Evolutionary conservation across 2,888 invertebrate genomes (phyloP), one percentile per base, ranked within the genome.

Genomic region (Acanthoscelides obtectus): DNA sequence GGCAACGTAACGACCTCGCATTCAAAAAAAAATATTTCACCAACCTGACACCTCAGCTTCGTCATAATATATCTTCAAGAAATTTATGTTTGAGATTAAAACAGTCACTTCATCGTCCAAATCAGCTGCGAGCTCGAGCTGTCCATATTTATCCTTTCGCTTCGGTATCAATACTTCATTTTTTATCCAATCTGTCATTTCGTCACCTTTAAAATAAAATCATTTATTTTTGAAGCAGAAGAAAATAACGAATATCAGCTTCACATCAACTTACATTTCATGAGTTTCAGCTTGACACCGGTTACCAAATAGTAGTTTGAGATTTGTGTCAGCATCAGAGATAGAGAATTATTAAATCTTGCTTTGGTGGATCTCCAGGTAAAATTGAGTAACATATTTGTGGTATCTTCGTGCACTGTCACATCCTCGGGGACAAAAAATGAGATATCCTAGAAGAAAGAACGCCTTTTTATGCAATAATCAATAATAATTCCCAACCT

Each of bases 311-410:
- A 72, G 22, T 72, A 67, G 64, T 69, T 71, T 20, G 69, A 25
- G 8, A 65, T 71, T 65, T 72, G 71, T 19, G 68, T 72, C n/a
- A 75, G 69, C 27, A 27, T 64, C 21, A 76, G 66, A 19, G 70
- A 71, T 22, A 78, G 70, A 4, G 73, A 77, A 72, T 76, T 76
- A 64, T 76, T 76, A 19, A 74, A n/a, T 17, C 70, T 69, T 25
- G 65, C 66, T 8, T 69, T 70, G 6, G 71, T 67, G 8, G 76
- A 71, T 20, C 72, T 64, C 78, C 78, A 78, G 21, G 75, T 76
- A 27, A 78, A 72, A 66, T 76, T 76, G 1, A 78, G 66, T 12
- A 64, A 22, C 12, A 25, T 64, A 12, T 74, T 66, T 22, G 22
- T 8, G 4, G 22, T 45, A 66, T 73, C 70, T 68, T 72, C 71